Conservation (phyloP, 2,113 vertebrate genomes). For the Fulica atra region DNA sequence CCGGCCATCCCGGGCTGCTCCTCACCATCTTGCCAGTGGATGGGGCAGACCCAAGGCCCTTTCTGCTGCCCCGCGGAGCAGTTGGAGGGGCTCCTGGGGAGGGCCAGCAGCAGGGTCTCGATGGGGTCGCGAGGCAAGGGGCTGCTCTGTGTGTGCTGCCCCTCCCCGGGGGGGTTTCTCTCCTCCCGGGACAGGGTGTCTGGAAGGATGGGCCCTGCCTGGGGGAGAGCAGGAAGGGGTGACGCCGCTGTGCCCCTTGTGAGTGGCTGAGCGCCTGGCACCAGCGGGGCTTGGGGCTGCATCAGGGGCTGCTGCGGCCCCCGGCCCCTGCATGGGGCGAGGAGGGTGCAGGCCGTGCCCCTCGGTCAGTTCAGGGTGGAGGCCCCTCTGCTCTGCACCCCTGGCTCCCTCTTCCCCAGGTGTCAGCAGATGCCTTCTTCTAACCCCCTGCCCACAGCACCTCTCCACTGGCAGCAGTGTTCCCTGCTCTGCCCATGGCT, state of each 20-base stretch:
- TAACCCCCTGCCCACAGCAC: not conserved
- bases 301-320: not conserved
- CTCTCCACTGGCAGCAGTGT: not conserved
- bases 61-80: not conserved
- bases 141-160: fast-evolving
- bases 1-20: not conserved
- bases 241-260: fast-evolving
- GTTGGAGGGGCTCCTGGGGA: not conserved
- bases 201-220: not conserved
- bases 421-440: not conserved
- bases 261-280: fast-evolving
- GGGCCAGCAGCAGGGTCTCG: not conserved
- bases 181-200: not conserved
- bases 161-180: not conserved
- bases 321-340: fast-evolving
- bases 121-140: not conserved
- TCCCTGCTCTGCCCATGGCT: not conserved
- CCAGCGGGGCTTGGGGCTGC: not conserved
- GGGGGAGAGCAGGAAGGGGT: not conserved
- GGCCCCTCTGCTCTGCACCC: not conserved
- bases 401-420: fast-evolving
- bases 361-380: fast-evolving
- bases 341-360: not conserved
- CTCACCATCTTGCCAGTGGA: not conserved
- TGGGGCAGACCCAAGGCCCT: not conserved